Evolutionary conservation across 2,888 invertebrate species (phyloP), one percentile per base, ranked within the genome.

Genomic region (Cryptophagus acutangulus): DNA sequence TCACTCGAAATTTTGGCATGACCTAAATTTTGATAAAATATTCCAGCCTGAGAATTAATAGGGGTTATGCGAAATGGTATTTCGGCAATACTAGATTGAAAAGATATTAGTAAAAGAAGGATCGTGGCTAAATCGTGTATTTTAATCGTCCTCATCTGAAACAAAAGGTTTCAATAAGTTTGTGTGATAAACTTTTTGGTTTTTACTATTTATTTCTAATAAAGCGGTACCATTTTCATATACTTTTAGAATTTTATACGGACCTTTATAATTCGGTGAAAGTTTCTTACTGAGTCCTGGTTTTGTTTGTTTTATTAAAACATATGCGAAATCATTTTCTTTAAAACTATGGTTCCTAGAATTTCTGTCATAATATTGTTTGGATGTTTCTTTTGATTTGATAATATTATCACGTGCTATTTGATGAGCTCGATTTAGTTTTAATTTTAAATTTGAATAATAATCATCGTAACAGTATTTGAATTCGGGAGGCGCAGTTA

Each of bases 131-230:
- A n/a, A n/a, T n/a, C n/a, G n/a, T n/a, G n/a, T n/a, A n/a, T n/a
- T n/a, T n/a, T n/a, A n/a, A n/a, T 26, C 9, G n/a, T 4, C 3
- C 3, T n/a, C 26, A 26, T 26, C 31, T 31, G 31, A 12, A 31
- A 31, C 31, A 13, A 31, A 31, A 8, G 12, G 15, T 31, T 31
- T 31, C 9, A 31, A 16, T 12, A 31, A 10, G 16, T 31, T 31
- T 10, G 14, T 31, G n/a, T 31, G 31, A 16, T 31, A 31, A 10
- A 16, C 16, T 16, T 15, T 16, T 3, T 4, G 3, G 13, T 31
- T 31, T 15, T 12, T 13, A 15, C 16, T 31, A 16, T 13, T 31
- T 3, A 26, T 26, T 31, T 31, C 16, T 31, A 31, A 13, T 3
- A 31, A 4, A 3, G 16, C 31, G n/a, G 8, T 31, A 2, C 16